A percentile compares a stretch with the other conserved stretches of the same genome.
Evolutionary conservation across 2,797 vertebrate genomes (phyloP).

Genomic region (Forpus xanthops): DNA sequence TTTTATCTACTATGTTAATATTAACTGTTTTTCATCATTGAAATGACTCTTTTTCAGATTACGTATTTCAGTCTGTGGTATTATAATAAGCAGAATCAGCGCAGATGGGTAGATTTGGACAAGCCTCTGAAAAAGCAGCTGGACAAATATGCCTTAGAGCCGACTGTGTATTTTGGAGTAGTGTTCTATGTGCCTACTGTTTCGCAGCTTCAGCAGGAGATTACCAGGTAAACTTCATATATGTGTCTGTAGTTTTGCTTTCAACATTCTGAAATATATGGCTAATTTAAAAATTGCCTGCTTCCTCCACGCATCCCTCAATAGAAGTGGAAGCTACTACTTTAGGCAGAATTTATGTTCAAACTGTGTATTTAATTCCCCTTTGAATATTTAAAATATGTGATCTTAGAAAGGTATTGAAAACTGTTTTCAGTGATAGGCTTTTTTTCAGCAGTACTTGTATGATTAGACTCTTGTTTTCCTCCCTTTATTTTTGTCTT

Average conservation of each 20-base stretch:
- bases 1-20: neutral
- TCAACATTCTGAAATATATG: neutral
- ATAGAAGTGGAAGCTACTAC: neutral
- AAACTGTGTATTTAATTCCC: neutral
- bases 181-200: conserved; percentile 94
- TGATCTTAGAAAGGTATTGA: neutral
- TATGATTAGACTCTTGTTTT: neutral
- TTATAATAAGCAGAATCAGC: conserved; percentile 97
- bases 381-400: neutral
- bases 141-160: conserved; percentile 94
- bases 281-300: neutral
- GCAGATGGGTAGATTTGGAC: conserved; percentile 96
- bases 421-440: neutral
- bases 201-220: conserved; percentile 94
- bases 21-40: neutral
- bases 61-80: conserved; percentile 98
- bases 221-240: conserved; percentile 87
- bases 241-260: neutral
- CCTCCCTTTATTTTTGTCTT: neutral
- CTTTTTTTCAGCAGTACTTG: neutral
- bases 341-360: neutral
- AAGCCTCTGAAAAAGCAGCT: conserved; percentile 98
- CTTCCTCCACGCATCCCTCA: neutral
- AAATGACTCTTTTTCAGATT: conserved; percentile 78
- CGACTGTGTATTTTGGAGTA: conserved; percentile 96